Evolutionary conservation across 2,888 invertebrate species (phyloP).

Genomic region (Nebria brevicollis): DNA sequence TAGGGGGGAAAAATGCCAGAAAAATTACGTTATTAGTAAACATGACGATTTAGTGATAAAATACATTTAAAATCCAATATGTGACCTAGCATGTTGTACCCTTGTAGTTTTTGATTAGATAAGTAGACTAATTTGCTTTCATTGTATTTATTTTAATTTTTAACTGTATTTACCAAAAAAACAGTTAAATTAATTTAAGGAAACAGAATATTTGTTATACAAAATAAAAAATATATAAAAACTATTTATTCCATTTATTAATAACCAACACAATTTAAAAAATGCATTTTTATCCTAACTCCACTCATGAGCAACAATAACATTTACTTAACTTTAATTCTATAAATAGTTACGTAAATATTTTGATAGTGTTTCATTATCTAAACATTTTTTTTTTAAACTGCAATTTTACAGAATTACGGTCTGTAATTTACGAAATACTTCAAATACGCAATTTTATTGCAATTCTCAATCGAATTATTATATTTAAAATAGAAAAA

Average conservation of each 20-base stretch:
- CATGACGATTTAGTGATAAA: too few relatives aligned
- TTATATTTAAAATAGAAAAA: too few relatives aligned
- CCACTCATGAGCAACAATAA: too few relatives aligned
- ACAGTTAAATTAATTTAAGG: not conserved
- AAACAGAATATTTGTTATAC: conserved; percentile 1
- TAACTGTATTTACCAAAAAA: not conserved
- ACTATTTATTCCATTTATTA: not conserved
- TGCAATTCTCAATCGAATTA: too few relatives aligned
- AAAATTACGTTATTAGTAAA: too few relatives aligned
- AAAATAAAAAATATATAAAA: not conserved
- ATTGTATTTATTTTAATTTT: not conserved
- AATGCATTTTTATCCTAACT: too few relatives aligned
- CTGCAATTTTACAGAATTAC: not conserved
- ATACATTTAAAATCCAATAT: too few relatives aligned
- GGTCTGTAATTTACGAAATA: too few relatives aligned
- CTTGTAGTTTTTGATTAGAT: not conserved
- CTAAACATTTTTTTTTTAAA: not conserved
- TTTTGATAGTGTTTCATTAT: not conserved
- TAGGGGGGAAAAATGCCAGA: too few relatives aligned
- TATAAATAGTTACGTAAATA: not conserved
- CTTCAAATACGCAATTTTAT: too few relatives aligned
- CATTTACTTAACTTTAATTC: not conserved
- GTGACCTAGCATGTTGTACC: not conserved
- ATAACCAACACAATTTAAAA: too few relatives aligned
- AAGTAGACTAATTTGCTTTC: not conserved